Evolutionary conservation across 2,797 vertebrate genomes (phyloP).

Genomic region (Hydrocynus forskahlii): DNA sequence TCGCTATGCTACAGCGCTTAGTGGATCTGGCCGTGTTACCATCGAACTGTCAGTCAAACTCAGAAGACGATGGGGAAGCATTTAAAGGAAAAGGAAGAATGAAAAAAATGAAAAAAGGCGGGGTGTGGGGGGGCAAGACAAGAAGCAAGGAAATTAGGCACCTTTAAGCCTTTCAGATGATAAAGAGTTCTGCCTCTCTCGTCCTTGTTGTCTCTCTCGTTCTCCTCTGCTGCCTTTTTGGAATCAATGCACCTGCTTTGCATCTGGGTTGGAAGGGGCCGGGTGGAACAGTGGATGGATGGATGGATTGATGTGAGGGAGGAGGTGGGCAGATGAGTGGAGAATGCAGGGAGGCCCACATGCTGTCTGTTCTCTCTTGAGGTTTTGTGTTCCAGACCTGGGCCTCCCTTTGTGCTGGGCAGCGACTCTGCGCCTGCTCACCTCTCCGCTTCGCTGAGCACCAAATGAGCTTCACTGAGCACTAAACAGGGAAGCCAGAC

Average conservation of each 20-base stretch:
- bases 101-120: conserved; percentile 48
- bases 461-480: conserved; percentile 61
- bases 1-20: conserved; percentile 21
- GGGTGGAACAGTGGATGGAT: not conserved
- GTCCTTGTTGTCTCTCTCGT: conserved; percentile 25
- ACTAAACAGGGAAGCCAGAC: conserved; percentile 63
- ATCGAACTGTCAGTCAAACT: conserved; percentile 30
- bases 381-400: conserved; percentile 52
- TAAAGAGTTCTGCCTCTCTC: conserved; percentile 37
- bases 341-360: conserved; percentile 4
- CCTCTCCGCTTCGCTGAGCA: conserved; percentile 71
- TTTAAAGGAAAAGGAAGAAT: conserved; percentile 16
- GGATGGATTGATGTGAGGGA: conserved; percentile 11
- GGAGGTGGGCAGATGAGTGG: not conserved
- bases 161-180: conserved; percentile 60
- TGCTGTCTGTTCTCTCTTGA: conserved; percentile 43
- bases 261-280: not conserved
- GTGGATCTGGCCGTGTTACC: conserved; percentile 13
- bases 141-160: conserved; percentile 42
- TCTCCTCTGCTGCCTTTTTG: conserved; percentile 44
- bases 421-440: conserved; percentile 67
- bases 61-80: not conserved
- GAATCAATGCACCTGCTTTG: conserved; percentile 54
- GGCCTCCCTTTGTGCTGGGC: conserved; percentile 70
- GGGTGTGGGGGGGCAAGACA: conserved; percentile 56